Evolutionary conservation across 2,888 invertebrate genomes (phyloP).

Genomic region (Rhingia rostrata): DNA sequence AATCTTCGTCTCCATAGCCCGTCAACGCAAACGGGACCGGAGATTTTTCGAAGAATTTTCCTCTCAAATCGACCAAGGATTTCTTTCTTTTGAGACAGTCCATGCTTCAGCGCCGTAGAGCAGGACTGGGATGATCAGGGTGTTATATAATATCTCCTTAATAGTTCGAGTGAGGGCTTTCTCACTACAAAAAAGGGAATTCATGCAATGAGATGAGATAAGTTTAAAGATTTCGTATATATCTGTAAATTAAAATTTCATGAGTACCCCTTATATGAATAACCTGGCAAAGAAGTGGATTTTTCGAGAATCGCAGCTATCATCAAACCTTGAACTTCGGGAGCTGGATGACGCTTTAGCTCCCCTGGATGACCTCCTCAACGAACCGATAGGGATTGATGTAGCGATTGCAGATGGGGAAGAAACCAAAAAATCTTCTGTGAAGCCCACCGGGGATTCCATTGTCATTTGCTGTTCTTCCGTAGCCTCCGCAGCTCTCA

Average conservation of each 20-base stretch:
- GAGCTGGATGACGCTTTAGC: not conserved
- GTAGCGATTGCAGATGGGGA: not conserved
- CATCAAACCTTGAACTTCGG: slow-evolving; percentile 6
- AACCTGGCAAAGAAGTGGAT: not conserved
- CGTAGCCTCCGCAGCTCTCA: slow-evolving; percentile 6
- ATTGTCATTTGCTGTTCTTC: slow-evolving; percentile 1
- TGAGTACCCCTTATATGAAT: slow-evolving; percentile 2
- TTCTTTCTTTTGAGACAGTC: too few species aligned
- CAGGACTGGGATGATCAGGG: too few species aligned
- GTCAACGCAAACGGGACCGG: too few species aligned
- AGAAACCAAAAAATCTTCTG: too few species aligned
- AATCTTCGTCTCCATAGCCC: too few species aligned
- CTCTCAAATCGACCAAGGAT: too few species aligned
- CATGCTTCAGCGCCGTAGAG: too few species aligned
- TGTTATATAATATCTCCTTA: too few species aligned
- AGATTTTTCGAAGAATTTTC: too few species aligned
- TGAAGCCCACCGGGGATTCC: not conserved
- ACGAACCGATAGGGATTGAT: not conserved
- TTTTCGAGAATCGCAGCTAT: slow-evolving; percentile 7
- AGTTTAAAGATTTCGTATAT: too few species aligned
- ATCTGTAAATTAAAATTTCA: not conserved
- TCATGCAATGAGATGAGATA: not conserved
- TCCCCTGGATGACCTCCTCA: not conserved
- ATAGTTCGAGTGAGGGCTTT: too few species aligned
- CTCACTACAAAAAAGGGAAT: not conserved